Evolutionary conservation across 2,113 vertebrate species (phyloP).

Genomic region (Rutilus rutilus): DNA sequence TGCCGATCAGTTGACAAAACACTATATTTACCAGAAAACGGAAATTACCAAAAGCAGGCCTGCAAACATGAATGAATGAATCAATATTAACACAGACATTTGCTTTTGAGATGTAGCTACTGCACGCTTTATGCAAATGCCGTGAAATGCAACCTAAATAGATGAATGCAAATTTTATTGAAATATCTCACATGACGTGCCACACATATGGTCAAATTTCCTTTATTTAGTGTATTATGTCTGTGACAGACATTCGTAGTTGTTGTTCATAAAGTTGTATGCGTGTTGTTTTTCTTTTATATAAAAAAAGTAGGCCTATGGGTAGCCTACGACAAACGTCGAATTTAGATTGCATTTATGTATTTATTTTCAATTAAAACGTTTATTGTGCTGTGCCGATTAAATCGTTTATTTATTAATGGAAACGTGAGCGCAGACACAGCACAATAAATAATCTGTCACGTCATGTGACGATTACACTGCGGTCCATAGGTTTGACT

Average conservation of each 20-base stretch:
- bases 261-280: neutral
- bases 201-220: neutral
- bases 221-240: no score
- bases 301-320: no score
- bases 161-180: neutral
- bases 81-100: neutral
- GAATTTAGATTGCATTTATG: no score
- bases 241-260: neutral
- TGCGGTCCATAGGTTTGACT: neutral
- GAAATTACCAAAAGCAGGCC: neutral
- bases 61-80: neutral
- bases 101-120: neutral
- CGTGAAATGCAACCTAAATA: neutral
- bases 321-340: no score
- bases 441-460: neutral
- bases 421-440: neutral
- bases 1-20: neutral
- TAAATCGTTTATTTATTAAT: neutral
- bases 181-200: neutral
- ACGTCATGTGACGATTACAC: neutral
- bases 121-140: neutral
- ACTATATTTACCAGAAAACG: neutral
- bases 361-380: no score
- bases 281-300: no score
- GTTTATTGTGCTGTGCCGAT: neutral